Percentiles rank a stretch among this genome's conserved stretches.
Conservation (phyloP, 2,113 vertebrate species). For the Oxygymnocypris stewartii region DNA sequence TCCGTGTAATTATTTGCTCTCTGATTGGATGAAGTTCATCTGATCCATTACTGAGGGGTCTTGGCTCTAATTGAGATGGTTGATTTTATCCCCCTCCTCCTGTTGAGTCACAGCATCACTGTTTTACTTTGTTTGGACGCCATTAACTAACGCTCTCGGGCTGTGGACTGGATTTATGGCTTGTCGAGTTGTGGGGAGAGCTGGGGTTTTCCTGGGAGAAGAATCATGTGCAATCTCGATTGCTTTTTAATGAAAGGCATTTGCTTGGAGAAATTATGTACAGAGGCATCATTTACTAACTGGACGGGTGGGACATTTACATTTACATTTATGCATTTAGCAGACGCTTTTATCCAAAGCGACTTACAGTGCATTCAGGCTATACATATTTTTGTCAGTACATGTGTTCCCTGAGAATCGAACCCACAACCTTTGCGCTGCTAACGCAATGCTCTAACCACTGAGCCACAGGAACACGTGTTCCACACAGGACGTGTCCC, state of each 20-base stretch:
- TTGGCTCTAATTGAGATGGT: constrained; percentile 33
- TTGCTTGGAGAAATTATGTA: constrained; percentile 23
- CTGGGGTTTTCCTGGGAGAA: not conserved
- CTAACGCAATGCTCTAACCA: too few relatives aligned
- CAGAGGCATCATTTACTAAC: not conserved
- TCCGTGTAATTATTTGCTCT: constrained; percentile 39
- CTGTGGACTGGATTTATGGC: constrained; percentile 32
- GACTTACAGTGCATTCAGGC: too few relatives aligned
- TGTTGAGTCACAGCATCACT: not conserved
- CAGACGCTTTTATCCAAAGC: too few relatives aligned
- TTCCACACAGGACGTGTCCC: too few relatives aligned
- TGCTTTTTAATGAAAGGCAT: constrained; percentile 51
- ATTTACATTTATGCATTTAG: too few relatives aligned
- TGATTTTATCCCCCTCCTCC: not conserved
- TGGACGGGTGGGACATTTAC: not conserved
- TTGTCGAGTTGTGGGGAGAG: constrained; percentile 6
- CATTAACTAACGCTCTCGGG: constrained; percentile 28
- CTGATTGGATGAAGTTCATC: constrained; percentile 43
- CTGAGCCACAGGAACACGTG: too few relatives aligned
- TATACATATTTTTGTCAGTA: too few relatives aligned
- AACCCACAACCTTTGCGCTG: too few relatives aligned
- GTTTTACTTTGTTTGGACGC: constrained; percentile 46
- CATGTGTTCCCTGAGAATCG: too few relatives aligned
- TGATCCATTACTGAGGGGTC: constrained; percentile 35
- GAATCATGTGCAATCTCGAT: constrained; percentile 17